phyloP scores from a whole-genome alignment of 2,113 vertebrate genomes.

The Brevimyrus niger region DNA sequence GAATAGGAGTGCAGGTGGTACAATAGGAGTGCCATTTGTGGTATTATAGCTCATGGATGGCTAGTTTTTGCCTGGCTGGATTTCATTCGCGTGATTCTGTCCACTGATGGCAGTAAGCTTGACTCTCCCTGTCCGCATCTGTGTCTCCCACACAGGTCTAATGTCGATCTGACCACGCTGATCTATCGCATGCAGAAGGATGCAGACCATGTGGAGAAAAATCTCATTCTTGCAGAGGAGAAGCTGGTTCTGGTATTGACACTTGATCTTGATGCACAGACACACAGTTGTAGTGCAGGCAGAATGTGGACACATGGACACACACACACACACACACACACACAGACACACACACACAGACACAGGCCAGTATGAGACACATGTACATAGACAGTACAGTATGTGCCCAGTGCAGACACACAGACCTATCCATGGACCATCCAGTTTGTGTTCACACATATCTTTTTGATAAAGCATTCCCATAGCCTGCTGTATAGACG shows the following conservation, averaged over 20 bases:
- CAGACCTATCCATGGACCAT: not conserved
- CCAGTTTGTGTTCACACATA: not conserved
- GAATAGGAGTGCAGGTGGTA: too few relatives aligned
- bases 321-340: not conserved
- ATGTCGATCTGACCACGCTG: slow-evolving; percentile 65
- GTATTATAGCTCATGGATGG: not conserved
- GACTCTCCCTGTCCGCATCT: not conserved
- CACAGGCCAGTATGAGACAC: not conserved
- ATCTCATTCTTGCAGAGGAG: slow-evolving; percentile 75
- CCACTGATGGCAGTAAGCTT: not conserved
- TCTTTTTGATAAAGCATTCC: not conserved
- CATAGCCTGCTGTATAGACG: not conserved
- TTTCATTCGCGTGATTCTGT: not conserved
- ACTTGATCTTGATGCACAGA: not conserved
- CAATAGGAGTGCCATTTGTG: not conserved
- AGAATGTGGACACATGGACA: not conserved
- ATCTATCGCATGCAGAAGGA: slow-evolving; percentile 83
- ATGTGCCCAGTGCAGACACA: not conserved
- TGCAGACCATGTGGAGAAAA: slow-evolving; percentile 82
- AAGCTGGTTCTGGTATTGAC: slow-evolving; percentile 68
- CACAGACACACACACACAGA: not conserved
- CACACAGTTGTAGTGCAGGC: not conserved
- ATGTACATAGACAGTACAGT: not conserved
- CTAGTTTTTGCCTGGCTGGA: not conserved
- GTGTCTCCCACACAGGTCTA: slow-evolving; percentile 51